Evolutionary conservation across 2,113 vertebrate species (phyloP), one percentile per base, ranked within the genome.

Genomic region (Mesembrinibis cayennensis): DNA sequence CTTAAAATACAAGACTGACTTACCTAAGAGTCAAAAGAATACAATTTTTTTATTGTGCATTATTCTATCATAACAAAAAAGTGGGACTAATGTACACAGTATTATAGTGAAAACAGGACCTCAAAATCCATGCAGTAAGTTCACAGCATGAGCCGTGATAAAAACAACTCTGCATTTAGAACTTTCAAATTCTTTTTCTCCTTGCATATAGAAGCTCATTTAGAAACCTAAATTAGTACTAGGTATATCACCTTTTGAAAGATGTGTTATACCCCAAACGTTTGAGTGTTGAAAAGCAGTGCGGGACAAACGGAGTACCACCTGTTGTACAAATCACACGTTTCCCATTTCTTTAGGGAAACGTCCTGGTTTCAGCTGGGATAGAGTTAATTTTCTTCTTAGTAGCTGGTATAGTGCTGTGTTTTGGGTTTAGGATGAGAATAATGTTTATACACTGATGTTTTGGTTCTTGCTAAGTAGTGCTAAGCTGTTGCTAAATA

Each of bases 291-390:
- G 53, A 58, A 83, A 86, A 90, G 34, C 16, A 70, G 18, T 36
- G 13, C 0, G 0, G 20, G 34, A 66, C 22, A 66, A 38, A 61
- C 0, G 2, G 42, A 42, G 19, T 26, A 45, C 3, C 8, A 44
- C 21, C 30, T 72, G 44, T n/a, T 61, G 18, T 20, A 58, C n/a
- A 61, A 52, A 56, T 58, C 15, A 13, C 6, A n/a, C 11, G 49
- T 49, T 55, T 89, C 58, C 26, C 16, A 6, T 61, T 82, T 62
- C 66, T 53, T 22, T 8, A 38, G 56, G 56, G 58, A 69, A 38
- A 38, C 9, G 38, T 38, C 38, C 38, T 38, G 38, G 38, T 38
- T 38, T 38, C 38, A 38, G 38, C 38, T 38, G 38, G 38, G 38
- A 38, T 38, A 38, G 38, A 38, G 38, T 38, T 38, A 38, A 38